phyloP scores from a whole-genome alignment of 2,113 vertebrate genomes.

The Oreochromis niloticus region DNA sequence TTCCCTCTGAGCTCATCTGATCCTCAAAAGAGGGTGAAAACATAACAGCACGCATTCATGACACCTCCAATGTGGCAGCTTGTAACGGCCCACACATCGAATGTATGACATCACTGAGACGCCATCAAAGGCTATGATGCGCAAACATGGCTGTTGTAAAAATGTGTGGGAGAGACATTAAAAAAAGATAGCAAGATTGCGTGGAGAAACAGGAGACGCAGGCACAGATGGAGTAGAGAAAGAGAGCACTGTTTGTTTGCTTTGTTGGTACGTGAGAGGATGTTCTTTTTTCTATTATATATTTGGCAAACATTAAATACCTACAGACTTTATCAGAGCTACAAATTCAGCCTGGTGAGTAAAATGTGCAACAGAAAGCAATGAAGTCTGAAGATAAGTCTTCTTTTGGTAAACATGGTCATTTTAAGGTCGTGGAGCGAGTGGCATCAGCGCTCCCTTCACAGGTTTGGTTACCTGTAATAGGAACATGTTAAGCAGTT shows the following conservation, averaged over 20 bases:
- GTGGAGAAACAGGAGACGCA: background rate
- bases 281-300: background rate
- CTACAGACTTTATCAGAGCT: background rate
- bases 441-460: background rate
- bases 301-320: background rate
- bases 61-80: background rate
- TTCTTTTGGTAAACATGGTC: background rate
- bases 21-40: background rate
- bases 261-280: background rate
- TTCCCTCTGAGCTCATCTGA: background rate
- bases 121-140: background rate
- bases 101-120: background rate
- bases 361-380: background rate
- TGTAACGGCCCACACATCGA: background rate
- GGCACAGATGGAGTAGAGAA: conserved; percentile 20
- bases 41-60: background rate
- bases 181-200: background rate
- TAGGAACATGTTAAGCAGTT: background rate
- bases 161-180: background rate
- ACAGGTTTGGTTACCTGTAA: background rate
- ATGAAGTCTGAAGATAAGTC: background rate
- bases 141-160: background rate
- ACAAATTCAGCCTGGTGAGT: background rate
- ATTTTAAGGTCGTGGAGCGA: background rate
- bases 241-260: conserved; percentile 1